A percentile compares a stretch with the other conserved stretches of the same genome.
These are phyloP conservation scores for Geothlypis trichas DNA, from an alignment of 2,113 vertebrate genomes.

Conservation along the genomic window DNA sequence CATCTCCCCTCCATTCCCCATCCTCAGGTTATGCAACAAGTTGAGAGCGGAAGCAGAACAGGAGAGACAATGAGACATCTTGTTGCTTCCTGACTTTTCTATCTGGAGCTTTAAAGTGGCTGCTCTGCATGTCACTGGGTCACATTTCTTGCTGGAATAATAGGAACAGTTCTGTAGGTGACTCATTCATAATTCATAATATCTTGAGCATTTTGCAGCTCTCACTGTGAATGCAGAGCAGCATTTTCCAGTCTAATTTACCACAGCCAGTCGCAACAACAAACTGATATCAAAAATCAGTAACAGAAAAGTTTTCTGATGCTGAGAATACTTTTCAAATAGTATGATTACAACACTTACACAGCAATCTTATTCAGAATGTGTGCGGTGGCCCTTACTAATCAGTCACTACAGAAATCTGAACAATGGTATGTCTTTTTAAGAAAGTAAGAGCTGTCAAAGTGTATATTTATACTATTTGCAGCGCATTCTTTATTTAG, in stretches of 20 bases:
- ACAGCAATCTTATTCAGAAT: neutral
- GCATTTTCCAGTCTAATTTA: neutral
- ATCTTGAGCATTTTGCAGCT: neutral
- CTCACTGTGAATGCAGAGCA: neutral
- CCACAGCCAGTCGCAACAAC: neutral
- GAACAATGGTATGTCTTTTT: neutral
- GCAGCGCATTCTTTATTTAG: slow-evolving; percentile 51
- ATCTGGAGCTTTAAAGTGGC: neutral
- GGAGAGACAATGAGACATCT: neutral
- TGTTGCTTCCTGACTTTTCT: neutral
- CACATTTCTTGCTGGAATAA: neutral
- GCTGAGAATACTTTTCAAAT: neutral
- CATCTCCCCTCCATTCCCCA: neutral
- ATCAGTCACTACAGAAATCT: neutral
- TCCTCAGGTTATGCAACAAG: accelerated
- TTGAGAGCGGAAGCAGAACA: neutral
- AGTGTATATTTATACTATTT: slow-evolving; percentile 28
- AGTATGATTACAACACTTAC: neutral
- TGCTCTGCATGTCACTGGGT: neutral
- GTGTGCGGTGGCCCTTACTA: neutral
- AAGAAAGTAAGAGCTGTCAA: slow-evolving; percentile 23
- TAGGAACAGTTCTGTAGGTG: neutral
- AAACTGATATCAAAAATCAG: neutral
- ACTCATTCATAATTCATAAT: neutral
- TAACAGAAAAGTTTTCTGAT: neutral